Percentiles rank a stretch among this genome's conserved stretches.
These are phyloP conservation scores for Carcina quercana DNA, from an alignment of 2,888 invertebrate species.

Conservation along the genomic window DNA sequence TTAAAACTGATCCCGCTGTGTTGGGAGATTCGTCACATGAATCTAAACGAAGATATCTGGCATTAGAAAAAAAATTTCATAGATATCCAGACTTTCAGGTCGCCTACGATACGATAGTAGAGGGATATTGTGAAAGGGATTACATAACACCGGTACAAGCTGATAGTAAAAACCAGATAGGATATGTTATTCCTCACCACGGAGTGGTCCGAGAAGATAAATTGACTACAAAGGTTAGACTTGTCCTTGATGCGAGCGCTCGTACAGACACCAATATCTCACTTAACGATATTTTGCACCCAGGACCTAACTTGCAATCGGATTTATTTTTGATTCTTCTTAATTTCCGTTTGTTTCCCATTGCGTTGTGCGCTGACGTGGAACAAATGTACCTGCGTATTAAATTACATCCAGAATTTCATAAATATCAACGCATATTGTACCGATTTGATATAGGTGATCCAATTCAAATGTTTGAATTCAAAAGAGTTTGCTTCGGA, in stretches of 20 bases:
- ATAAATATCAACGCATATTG: background rate
- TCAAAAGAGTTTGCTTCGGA: slow-evolving; percentile 9
- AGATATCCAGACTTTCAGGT: too few relatives aligned
- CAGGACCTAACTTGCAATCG: slow-evolving; percentile 2
- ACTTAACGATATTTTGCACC: slow-evolving; percentile 2
- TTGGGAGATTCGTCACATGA: too few relatives aligned
- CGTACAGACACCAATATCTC: background rate
- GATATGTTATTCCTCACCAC: slow-evolving; percentile 2
- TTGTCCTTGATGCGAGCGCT: slow-evolving; percentile 1
- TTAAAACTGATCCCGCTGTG: too few relatives aligned
- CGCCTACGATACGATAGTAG: too few relatives aligned
- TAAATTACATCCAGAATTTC: background rate
- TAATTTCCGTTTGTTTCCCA: slow-evolving; percentile 1
- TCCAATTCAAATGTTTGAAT: slow-evolving; percentile 4
- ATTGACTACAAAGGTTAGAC: background rate
- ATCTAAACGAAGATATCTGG: too few relatives aligned
- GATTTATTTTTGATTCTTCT: slow-evolving; percentile 2
- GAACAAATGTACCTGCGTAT: slow-evolving; percentile 1
- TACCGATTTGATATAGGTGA: slow-evolving; percentile 1
- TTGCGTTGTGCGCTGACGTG: slow-evolving; percentile 2
- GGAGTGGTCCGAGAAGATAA: background rate
- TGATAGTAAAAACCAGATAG: too few relatives aligned
- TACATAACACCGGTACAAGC: too few relatives aligned
- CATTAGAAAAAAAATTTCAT: too few relatives aligned
- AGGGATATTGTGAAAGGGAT: too few relatives aligned